Evolutionary conservation across 2,888 invertebrate species (phyloP), one percentile per base, ranked within the genome.

Genomic region (Lasius fuliginosus): DNA sequence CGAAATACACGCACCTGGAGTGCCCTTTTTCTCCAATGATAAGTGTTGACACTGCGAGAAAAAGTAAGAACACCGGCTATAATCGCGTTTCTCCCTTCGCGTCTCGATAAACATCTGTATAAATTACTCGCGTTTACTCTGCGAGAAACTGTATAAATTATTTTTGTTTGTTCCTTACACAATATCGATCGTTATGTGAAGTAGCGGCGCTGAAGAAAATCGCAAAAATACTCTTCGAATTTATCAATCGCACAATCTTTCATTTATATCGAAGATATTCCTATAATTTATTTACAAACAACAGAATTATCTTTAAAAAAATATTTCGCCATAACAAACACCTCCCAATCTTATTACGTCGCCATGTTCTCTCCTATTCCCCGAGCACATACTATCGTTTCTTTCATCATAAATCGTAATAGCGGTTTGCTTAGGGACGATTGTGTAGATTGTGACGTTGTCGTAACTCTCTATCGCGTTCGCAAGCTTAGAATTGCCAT

Each of bases 121-220:
- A 76, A 89, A 89, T 87, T 87, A 85, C 36, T 36, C 79, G 87
- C 81, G 77, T 86, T 77, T 49, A 60, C 53, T 82, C 18, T 30
- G 23, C 30, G 36, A 68, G 60, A 36, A 18, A 79, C 23, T 36
- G 46, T 71, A 79, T 58, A 81, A 73, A 73, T 73, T 71, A 73
- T 79, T 73, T 69, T 46, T 3, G 4, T 73, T 73, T 73, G 18
- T 49, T 81, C 60, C 23, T 23, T 23, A 15, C 40, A 36, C 42
- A 27, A 36, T 23, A 76, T 76, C 76, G 18, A 67, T 49, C 53
- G 67, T 40, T 3, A 4, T 3, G 8, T 15, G 27, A 27, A 40
- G 11, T 3, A 12, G n/a, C 18, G 8, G 0, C n/a, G 30, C n/a
- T 74, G 11, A 60, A 42, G n/a, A 60, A 42, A 60, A 42, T 27